Base-by-base conservation (phyloP, 2,888 invertebrate species). In the Periphyllus acericola region DNA sequence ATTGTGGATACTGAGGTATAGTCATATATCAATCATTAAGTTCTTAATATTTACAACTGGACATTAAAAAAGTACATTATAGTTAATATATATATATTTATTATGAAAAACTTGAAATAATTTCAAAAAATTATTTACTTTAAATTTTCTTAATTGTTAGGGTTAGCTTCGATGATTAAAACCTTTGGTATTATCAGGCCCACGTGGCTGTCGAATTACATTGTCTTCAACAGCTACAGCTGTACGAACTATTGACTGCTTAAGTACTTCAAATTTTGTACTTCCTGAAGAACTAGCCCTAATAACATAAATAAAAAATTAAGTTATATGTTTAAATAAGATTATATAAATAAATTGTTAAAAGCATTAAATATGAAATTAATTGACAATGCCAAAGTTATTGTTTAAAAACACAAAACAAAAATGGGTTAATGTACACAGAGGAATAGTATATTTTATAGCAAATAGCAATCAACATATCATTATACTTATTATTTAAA, bases 111-210 rank as follows among this genome's bases (percentile, higher is more conserved):
- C 80, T 60, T 36, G 40, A 29, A 46, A 46, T 46, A 46, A 60
- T 19, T 80, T 81, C 8, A 81, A 81, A 80, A 72, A 81, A 66
- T 40, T 74, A 55, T 74, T 40, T 81, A 66, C 9, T 81, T 46
- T 66, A 46, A 78, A 34, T 85, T 52, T 68, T 76, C 66, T 55
- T 34, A 87, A 81, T n/a, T 81, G 60, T 80, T 75, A 81, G 87
- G 81, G 87, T 87, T 87, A 87, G 87, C 87, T 87, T 74, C 87
- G 87, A 75, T 89, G 92, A 90, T 93, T 94, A 91, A 95, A 95
- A 79, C 95, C 95, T 90, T 92, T 93, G 81, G 95, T 95, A 89
- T 96, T 96, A 90, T 96, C 96, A 1, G 96, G 96, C 68, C 96
- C 96, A 90, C 93, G 93, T 0, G 96, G 96, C 91, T 95, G 93